Evolutionary conservation across 1,140 invertebrate genomes (phyloP).

Genomic region (Pararge aegeria): DNA sequence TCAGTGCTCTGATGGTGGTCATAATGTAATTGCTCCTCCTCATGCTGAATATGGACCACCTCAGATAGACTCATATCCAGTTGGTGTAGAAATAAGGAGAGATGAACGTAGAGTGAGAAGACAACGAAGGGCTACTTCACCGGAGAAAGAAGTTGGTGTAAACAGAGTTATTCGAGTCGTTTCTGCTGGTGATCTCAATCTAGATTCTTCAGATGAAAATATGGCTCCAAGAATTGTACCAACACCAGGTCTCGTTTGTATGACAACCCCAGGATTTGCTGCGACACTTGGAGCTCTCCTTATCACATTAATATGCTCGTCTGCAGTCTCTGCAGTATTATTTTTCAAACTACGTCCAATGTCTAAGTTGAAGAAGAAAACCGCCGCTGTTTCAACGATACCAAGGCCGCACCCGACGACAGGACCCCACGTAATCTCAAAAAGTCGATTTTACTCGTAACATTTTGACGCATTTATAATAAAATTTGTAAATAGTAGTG

Average conservation of each 20-base stretch:
- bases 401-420: slow-evolving; percentile 60
- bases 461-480: slow-evolving; percentile 47
- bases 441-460: slow-evolving; percentile 77
- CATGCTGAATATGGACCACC: slow-evolving; percentile 86
- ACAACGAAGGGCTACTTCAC: slow-evolving; percentile 81
- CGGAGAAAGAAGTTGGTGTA: slow-evolving; percentile 89
- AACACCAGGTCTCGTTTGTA: slow-evolving; percentile 90
- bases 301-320: slow-evolving; percentile 89
- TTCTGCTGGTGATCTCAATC: slow-evolving; percentile 89
- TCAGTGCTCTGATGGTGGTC: slow-evolving; percentile 87
- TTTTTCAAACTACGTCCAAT: slow-evolving; percentile 89
- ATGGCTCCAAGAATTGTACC: slow-evolving; percentile 84
- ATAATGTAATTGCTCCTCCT: slow-evolving; percentile 76
- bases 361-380: slow-evolving; percentile 79
- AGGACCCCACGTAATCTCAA: slow-evolving; percentile 65
- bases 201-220: slow-evolving; percentile 86
- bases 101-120: slow-evolving; percentile 87
- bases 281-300: slow-evolving; percentile 90
- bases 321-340: slow-evolving; percentile 90
- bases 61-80: slow-evolving; percentile 84
- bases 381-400: slow-evolving; percentile 75
- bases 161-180: slow-evolving; percentile 92
- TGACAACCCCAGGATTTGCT: slow-evolving; percentile 94
- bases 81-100: slow-evolving; percentile 83
- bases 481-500: slow-evolving; percentile 78